Percentiles rank a stretch among this genome's conserved stretches.
Evolutionary conservation across 2,888 invertebrate species (phyloP).

Genomic region (Seira musarum): DNA sequence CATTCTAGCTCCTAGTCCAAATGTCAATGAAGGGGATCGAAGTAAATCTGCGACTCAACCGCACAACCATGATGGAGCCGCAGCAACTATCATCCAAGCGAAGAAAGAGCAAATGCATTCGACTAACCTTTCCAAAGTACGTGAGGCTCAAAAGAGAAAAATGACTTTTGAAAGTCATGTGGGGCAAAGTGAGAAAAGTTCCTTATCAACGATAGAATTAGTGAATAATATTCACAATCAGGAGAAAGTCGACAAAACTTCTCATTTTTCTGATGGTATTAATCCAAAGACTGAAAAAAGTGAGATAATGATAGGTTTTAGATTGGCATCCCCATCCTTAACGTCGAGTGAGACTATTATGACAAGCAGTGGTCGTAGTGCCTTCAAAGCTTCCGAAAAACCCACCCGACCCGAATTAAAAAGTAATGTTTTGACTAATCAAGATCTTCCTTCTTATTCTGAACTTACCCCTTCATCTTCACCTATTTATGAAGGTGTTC

Average conservation of each 20-base stretch:
- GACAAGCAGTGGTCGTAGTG: neutral
- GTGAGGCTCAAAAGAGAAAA: neutral
- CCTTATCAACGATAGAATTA: too few species aligned
- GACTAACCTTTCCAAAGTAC: neutral
- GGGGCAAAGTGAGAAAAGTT: too few species aligned
- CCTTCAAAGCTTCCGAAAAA: neutral
- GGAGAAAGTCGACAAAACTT: neutral
- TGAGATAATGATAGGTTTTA: neutral
- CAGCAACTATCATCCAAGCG: constrained; percentile 8
- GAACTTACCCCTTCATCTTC: neutral
- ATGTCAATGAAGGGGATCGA: neutral
- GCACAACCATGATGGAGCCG: neutral
- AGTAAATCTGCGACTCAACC: neutral
- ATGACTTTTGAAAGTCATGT: neutral
- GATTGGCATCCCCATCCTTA: neutral
- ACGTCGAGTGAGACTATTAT: neutral
- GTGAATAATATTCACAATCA: too few species aligned
- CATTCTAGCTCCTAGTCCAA: neutral
- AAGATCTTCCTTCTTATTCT: too few species aligned
- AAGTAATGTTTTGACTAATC: too few species aligned
- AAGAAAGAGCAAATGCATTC: neutral
- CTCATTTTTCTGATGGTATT: neutral
- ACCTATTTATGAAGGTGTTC: neutral
- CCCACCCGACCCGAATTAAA: too few species aligned
- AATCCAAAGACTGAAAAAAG: neutral